Conservation (phyloP, 2,888 invertebrate genomes). For the Acrobasis consociella region DNA sequence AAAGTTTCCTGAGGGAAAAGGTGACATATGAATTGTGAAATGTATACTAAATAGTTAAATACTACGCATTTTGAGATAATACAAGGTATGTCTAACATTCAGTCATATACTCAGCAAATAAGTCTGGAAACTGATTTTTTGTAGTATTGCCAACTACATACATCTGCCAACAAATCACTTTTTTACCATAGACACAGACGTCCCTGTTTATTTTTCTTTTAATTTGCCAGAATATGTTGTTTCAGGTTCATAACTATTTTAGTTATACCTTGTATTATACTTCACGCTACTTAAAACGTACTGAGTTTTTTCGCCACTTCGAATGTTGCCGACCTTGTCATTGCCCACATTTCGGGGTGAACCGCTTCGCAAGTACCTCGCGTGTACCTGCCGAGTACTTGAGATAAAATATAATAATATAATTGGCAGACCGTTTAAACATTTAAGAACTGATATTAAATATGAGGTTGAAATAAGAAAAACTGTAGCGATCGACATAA, state of each 20-base stretch:
- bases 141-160: no score
- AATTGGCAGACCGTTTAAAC: neutral
- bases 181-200: no score
- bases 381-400: neutral
- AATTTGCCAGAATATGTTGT: no score
- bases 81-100: no score
- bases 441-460: neutral
- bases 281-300: conserved; percentile 36
- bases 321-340: conserved; percentile 74
- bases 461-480: neutral
- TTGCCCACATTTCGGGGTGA: conserved; percentile 69
- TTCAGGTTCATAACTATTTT: neutral
- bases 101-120: no score
- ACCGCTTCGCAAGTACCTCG: conserved; percentile 41
- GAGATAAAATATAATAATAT: conserved; percentile 8
- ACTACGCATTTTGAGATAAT: no score
- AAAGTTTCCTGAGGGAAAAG: no score
- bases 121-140: no score
- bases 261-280: neutral
- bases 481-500: neutral
- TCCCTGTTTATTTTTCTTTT: no score
- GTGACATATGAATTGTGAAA: no score
- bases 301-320: conserved; percentile 49
- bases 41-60: no score
- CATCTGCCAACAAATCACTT: no score